Evolutionary conservation across 2,888 invertebrate species (phyloP), one percentile per base, ranked within the genome.

Genomic region (Allygus modestus): DNA sequence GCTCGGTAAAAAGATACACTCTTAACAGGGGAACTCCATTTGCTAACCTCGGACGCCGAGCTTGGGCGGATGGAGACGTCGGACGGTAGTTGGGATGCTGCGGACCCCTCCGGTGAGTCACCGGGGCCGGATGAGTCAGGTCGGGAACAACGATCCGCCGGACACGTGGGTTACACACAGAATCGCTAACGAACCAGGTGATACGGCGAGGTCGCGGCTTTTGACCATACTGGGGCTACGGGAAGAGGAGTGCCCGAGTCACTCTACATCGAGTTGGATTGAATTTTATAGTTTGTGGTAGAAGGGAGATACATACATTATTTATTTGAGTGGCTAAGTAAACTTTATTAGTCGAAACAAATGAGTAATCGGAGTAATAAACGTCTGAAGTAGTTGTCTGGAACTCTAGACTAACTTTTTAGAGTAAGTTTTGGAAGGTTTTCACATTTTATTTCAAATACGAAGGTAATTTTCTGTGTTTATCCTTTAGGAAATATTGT

Each of bases 21-120:
- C 28, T 33, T 7, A 41, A 71, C 71, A 37, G 28, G 41, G 23
- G 71, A 71, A 37, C 41, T 71, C 71, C 71, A 71, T 71, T 71
- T 69, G 33, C 31, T 1, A 23, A 1, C 69, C 31, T 69, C 5
- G 33, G 33, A 0, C 37, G 37, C 1, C 17, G 58, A 58, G 9
- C 20, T 58, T n/a, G 23, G 23, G 23, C 2, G 20, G 20, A 20
- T 20, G 58, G 7, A n/a, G 9, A n/a, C n/a, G n/a, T n/a, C n/a
- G n/a, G n/a, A n/a, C n/a, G n/a, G 17, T 46, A 46, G 46, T 46
- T 46, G 7, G 17, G 46, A 46, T 46, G n/a, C 46, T 12, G 12
- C 1, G 46, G 46, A 46, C 11, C 17, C 37, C 9, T 12, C 17
- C 11, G 12, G 46, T 46, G 46, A 46, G 15, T 46, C 46, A 46